Conservation (phyloP, 2,113 vertebrate species). For the Proteles cristata region DNA sequence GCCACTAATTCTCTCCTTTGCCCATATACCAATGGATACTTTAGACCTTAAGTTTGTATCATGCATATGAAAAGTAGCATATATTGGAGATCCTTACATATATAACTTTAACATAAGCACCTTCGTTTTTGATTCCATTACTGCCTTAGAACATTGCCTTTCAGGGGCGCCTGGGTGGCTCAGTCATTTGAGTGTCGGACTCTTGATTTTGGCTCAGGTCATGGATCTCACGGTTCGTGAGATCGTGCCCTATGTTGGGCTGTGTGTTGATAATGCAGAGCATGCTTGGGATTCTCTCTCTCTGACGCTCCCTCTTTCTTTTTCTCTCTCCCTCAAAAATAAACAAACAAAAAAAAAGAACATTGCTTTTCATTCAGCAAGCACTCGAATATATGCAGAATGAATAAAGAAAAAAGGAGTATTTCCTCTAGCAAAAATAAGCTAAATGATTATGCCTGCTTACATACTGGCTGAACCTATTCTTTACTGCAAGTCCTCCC, state of each 20-base stretch:
- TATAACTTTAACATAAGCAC: background rate
- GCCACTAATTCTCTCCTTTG: slow-evolving; percentile 18
- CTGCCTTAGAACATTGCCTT: slow-evolving; percentile 32
- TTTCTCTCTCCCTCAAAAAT: no score
- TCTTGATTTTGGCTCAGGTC: no score
- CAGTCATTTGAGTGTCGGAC: no score
- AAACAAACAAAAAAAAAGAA: background rate
- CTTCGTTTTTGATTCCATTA: slow-evolving; percentile 22
- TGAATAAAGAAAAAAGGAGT: background rate
- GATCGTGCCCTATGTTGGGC: no score
- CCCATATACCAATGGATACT: background rate
- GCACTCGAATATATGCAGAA: background rate
- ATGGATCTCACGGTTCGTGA: no score
- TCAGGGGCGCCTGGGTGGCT: background rate
- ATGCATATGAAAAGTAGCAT: background rate
- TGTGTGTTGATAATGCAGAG: no score
- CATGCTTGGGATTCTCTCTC: no score
- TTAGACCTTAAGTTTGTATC: background rate
- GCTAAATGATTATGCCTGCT: background rate
- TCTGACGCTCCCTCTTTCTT: no score
- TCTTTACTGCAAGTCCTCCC: background rate
- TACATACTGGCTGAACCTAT: background rate
- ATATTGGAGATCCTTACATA: background rate
- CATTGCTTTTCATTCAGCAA: slow-evolving; percentile 24
- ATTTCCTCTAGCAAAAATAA: slow-evolving; percentile 35